Base-by-base conservation (phyloP, 2,888 invertebrate genomes). In the Tubulanus polymorphus region DNA sequence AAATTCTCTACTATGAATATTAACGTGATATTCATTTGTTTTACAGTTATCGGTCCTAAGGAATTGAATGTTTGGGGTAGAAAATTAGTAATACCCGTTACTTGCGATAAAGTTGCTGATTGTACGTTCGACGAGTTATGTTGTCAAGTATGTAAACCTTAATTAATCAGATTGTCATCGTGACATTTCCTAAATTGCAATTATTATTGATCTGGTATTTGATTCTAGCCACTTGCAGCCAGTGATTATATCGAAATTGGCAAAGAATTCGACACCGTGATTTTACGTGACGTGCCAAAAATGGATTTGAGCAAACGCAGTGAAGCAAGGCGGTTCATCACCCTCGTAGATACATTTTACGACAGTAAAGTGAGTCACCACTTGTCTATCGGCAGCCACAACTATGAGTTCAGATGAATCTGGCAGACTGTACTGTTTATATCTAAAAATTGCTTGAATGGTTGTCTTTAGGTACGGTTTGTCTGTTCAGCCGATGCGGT, bases 281-380 rank as follows among this genome's bases (percentile, higher is more conserved):
- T 99, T 63, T 88, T 99, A 68, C 83, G 93, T 66, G 86, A 94
- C 78, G 83, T 99, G 49, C 96, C 95, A 1, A 86, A 88, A 72
- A 81, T 99, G 73, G 90, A 87, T 68, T 79, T 90, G 45, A 84
- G 84, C 63, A 81, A 87, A 46, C 88, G 91, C 76, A 90, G 92
- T n/a, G 90, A 91, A 79, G 87, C 93, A 51, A 84, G 96, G 71
- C 84, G 99, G 63, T 99, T 99, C 78, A 97, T 97, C 60, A 95
- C 93, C 0, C 84, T 99, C 18, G 93, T 99, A 67, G 99, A 99
- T 78, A 94, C 95, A 0, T 83, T 99, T 10, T 99, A 99, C 76
- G 96, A 99, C 79, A 89, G 91, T 73, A 87, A 86, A 82, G 91
- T 93, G 51, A 52, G 63, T n/a, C n/a, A n/a, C n/a, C n/a, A n/a